These are phyloP conservation scores for Champsocephalus esox DNA, from an alignment of 2,797 vertebrate genomes.

Conservation along the genomic window DNA sequence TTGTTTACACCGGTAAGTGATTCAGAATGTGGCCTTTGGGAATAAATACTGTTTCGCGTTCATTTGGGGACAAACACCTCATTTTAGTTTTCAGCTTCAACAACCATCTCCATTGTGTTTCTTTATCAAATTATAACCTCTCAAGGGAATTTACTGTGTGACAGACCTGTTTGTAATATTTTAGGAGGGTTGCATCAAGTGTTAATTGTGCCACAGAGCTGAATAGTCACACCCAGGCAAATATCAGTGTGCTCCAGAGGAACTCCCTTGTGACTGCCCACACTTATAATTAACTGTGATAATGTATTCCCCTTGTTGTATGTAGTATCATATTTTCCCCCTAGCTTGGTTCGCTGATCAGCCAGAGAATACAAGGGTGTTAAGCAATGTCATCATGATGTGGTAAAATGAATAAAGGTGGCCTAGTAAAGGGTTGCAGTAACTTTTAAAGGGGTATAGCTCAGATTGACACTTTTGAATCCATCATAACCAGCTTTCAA, in stretches of 20 bases:
- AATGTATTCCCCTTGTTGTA: constrained; percentile 28
- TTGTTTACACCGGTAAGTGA: constrained; percentile 31
- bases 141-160: constrained; percentile 12
- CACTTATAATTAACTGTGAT: constrained; percentile 44
- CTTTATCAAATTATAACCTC: constrained; percentile 20
- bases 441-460: too few species aligned
- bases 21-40: constrained; percentile 20
- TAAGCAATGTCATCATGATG: not conserved
- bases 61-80: not conserved
- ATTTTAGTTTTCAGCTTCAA: constrained; percentile 7
- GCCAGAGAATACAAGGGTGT: constrained; percentile 15
- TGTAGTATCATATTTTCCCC: constrained; percentile 14
- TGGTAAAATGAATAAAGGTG: too few species aligned
- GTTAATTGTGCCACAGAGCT: constrained; percentile 50
- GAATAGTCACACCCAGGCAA: constrained; percentile 44
- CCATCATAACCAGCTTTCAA: too few species aligned
- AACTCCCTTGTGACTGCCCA: constrained; percentile 32
- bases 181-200: constrained; percentile 1
- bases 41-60: constrained; percentile 11
- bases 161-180: constrained; percentile 27
- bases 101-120: constrained; percentile 1
- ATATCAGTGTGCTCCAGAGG: constrained; percentile 17
- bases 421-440: too few species aligned
- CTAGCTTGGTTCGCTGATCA: not conserved
- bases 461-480: too few species aligned